Evolutionary conservation across 2,888 invertebrate species (phyloP).

Genomic region (Scaptodrosophila latifasciaeformis): DNA sequence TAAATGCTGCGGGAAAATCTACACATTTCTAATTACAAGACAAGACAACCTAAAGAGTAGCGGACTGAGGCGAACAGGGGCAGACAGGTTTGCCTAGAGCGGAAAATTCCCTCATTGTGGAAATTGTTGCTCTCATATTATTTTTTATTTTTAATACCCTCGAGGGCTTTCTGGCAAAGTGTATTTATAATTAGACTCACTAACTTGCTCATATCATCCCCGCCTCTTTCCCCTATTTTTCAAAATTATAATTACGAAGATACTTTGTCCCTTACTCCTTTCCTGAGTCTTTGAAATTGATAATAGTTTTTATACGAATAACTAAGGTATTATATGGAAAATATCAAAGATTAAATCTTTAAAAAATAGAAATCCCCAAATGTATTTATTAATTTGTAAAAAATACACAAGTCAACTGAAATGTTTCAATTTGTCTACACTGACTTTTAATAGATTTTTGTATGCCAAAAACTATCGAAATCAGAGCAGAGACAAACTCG

Average conservation of each 20-base stretch:
- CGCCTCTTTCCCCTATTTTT: too few relatives aligned
- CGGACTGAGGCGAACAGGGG: conserved; percentile 4
- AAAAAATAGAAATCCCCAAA: too few relatives aligned
- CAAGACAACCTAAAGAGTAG: conserved; percentile 17
- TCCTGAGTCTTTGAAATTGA: conserved; percentile 24
- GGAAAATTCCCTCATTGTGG: too few relatives aligned
- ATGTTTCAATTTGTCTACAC: too few relatives aligned
- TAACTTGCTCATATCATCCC: conserved; percentile 31
- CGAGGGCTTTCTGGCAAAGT: conserved; percentile 53
- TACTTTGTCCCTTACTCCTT: too few relatives aligned
- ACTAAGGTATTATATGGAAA: conserved; percentile 9
- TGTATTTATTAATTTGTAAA: too few relatives aligned
- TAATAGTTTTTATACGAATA: conserved; percentile 47
- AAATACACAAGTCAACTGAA: too few relatives aligned
- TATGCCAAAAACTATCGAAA: too few relatives aligned
- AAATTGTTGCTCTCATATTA: too few relatives aligned
- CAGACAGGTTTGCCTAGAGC: background rate
- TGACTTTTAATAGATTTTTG: too few relatives aligned
- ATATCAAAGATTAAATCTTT: too few relatives aligned
- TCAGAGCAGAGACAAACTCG: background rate
- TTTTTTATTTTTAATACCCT: conserved; percentile 47
- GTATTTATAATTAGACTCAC: conserved; percentile 55
- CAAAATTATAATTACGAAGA: too few relatives aligned
- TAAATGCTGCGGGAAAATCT: conserved; percentile 41
- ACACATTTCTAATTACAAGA: conserved; percentile 58